Evolutionary conservation across 2,113 vertebrate species (phyloP), one percentile per base, ranked within the genome.

Genomic region (Microtus oregoni): DNA sequence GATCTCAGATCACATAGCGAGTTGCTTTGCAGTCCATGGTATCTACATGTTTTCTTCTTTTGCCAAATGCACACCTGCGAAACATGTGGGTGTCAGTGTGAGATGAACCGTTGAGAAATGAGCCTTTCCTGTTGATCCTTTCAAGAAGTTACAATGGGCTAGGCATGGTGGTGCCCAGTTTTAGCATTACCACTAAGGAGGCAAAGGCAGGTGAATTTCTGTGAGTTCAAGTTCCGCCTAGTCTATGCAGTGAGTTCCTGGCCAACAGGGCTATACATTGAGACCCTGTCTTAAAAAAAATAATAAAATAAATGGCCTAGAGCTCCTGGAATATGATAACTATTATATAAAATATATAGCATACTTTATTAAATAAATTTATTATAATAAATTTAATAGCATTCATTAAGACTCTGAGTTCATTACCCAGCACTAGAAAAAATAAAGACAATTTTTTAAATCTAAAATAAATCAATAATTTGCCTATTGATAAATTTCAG

Each of bases 401-500:
- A 9, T 61, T 38, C 55, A 38, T n/a, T 38, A 63, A 83, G 81
- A 0, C 58, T 61, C n/a, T 41, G n/a, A 83, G 58, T 24, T 38
- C 1, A 63, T 24, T 28, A 22, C 55, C 55, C 30, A 70, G 19
- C 3, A 52, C 19, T 50, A 38, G 61, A 1, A 7, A 15, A 24
- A 50, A 77, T 3, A 13, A n/a, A 38, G 22, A 38, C 32, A 87
- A n/a, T 32, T 17, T 8, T 17, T 96, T 28, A 83, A 9, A 63
- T 63, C 73, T 97, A 32, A 83, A 63, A 41, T 63, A 73, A 32
- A 17, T 68, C 91, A 83, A 83, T 96, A 15, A 52, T 91, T 91
- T 78, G 10, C 30, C 41, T 58, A 30, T 90, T 67, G 61, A 79
- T 90, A 91, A 96, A 97, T 97, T 94, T 97, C 72, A 94, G 81